Evolutionary conservation across 2,888 invertebrate genomes (phyloP).

Genomic region (Netelia fuscicornis): DNA sequence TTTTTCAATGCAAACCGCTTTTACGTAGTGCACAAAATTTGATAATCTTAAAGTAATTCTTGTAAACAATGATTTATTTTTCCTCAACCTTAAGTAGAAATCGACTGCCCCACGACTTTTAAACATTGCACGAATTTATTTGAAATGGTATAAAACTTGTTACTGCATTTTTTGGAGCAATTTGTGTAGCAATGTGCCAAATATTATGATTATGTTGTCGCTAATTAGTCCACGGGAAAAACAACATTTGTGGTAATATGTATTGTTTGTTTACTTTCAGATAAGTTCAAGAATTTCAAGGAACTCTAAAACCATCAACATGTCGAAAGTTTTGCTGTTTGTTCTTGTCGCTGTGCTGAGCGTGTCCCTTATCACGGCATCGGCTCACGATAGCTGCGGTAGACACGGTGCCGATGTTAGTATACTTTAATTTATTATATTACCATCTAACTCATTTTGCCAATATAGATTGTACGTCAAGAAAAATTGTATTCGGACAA

Average conservation of each 20-base stretch:
- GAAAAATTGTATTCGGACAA: background rate
- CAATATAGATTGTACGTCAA: background rate
- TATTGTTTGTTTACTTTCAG: conserved; percentile 38
- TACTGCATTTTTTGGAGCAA: no score
- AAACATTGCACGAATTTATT: no score
- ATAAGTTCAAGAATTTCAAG: background rate
- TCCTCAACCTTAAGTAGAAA: no score
- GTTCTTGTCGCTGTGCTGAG: conserved; percentile 74
- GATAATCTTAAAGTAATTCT: no score
- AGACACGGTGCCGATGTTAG: conserved; percentile 80
- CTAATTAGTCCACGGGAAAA: background rate
- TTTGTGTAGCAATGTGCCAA: no score
- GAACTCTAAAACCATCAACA: conserved; percentile 57
- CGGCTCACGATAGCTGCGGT: conserved; percentile 69
- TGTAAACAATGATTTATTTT: no score
- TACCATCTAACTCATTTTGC: background rate
- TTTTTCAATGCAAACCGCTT: no score
- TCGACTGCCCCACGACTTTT: no score
- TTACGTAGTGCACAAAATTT: no score
- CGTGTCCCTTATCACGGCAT: conserved; percentile 73
- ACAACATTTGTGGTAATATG: conserved; percentile 27
- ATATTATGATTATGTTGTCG: background rate
- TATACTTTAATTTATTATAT: conserved; percentile 62
- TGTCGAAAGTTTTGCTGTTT: conserved; percentile 75
- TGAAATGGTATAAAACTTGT: no score